Conservation (phyloP, 1,140 invertebrate species). For the Diplogasteroides magnus region DNA sequence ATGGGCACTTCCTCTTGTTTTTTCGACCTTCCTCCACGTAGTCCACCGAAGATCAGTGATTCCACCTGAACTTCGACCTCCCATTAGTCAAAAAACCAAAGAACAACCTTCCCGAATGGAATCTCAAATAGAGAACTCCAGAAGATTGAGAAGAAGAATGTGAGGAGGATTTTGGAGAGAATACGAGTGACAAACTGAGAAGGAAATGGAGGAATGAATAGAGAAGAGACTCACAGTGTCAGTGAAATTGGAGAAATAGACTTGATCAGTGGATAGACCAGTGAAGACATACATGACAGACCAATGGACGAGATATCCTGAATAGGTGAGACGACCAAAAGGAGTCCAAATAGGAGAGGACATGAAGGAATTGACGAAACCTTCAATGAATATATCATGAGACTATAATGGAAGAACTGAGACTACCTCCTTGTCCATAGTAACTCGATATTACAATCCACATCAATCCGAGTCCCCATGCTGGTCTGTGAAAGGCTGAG, state of each 20-base stretch:
- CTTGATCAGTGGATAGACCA: background rate
- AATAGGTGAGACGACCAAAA: conserved; percentile 13
- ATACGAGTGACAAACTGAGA: background rate
- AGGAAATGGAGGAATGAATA: background rate
- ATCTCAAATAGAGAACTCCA: background rate
- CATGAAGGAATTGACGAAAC: conserved; percentile 5
- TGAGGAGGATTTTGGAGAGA: background rate
- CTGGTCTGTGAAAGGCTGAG: conserved; percentile 68
- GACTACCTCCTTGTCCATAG: conserved; percentile 73
- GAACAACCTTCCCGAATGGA: background rate
- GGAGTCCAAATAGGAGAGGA: background rate
- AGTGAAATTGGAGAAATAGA: background rate
- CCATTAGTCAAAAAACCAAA: too few relatives aligned
- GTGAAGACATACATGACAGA: too few relatives aligned
- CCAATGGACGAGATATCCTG: conserved; percentile 14
- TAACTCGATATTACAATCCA: conserved; percentile 81
- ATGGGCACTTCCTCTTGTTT: too few relatives aligned
- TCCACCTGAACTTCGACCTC: too few relatives aligned
- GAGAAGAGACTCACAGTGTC: background rate
- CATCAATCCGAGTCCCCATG: conserved; percentile 73
- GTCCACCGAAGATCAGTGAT: too few relatives aligned
- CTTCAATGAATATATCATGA: conserved; percentile 2
- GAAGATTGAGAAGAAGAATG: background rate
- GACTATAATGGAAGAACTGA: conserved; percentile 9
- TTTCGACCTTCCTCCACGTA: too few relatives aligned